Percentiles rank a stretch among this genome's conserved stretches.
Evolutionary conservation across 2,797 vertebrate species (phyloP).

Genomic region (Enteromius viviparus): DNA sequence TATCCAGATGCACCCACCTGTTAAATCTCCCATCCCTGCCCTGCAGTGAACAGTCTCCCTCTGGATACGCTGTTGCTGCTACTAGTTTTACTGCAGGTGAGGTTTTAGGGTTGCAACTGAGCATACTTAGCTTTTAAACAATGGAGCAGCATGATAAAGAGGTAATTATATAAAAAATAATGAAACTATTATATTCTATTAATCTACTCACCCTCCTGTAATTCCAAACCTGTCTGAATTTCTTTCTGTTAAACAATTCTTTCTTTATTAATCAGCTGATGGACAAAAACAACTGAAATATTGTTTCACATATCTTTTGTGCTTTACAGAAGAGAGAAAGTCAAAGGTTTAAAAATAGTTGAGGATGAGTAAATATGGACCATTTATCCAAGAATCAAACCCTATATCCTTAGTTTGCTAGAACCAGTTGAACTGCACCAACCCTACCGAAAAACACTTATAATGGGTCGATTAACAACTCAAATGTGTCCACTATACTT

Average conservation of each 20-base stretch:
- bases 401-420: background rate
- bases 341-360: background rate
- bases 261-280: background rate
- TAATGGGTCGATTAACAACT: background rate
- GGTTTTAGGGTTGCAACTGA: conserved; percentile 21
- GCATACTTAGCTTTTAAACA: background rate
- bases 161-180: background rate
- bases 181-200: too few species aligned
- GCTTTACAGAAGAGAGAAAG: background rate
- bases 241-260: background rate
- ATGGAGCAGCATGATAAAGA: background rate
- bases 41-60: conserved; percentile 22
- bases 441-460: background rate
- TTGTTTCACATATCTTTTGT: background rate
- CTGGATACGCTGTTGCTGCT: conserved; percentile 8
- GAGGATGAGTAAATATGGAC: background rate
- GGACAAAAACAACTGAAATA: background rate
- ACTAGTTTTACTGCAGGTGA: conserved; percentile 15
- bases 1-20: conserved; percentile 57
- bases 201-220: background rate
- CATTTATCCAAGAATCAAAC: background rate
- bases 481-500: conserved; percentile 60
- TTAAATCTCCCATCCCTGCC: conserved; percentile 52
- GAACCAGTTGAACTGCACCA: background rate
- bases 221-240: background rate